Base-by-base conservation (phyloP, 2,888 invertebrate genomes). In the Mylabris sibirica region DNA sequence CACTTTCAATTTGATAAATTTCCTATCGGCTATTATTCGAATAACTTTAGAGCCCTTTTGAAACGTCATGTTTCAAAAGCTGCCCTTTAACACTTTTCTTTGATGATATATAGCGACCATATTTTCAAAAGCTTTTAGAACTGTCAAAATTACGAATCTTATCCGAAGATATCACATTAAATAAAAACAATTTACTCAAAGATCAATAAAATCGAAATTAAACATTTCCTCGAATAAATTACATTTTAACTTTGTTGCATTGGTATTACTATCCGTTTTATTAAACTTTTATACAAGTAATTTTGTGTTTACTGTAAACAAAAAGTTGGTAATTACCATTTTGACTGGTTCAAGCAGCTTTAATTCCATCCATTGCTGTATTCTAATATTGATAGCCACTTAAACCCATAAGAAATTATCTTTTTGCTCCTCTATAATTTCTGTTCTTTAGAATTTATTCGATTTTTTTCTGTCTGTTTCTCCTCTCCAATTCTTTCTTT, bases 1-100 rank as follows among this genome's bases (percentile, higher is more conserved):
- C 59, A 62, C 49, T 64, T 61, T 63, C 60, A 44, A 67, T 67
- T 71, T 74, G 72, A 72, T 70, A 74, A 70, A 74, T 74, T 49
- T 59, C 64, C 64, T 64, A 73, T 66, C 66, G 72, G 69, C 57
- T 66, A 62, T 66, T 69, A 66, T 69, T 67, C 64, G 64, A 67
- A 67, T 61, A 34, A 59, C n/a, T 66, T 62, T 62, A 64, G 35
- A 61, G 60, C 14, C 64, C 65, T 30, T 66, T 62, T 66, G 66
- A 24, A 69, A 69, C 66, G 17, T 69, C 49, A 62, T 66, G 66
- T 66, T 69, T 69, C 66, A 66, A 11, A 35, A 63, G 20, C 20
- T 57, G 59, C 24, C 64, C 66, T 69, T 66, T 63, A 44, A 35
- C 64, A 59, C 66, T 61, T 64, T 64, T 64, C 61, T 69, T 69